Evolutionary conservation across 2,888 invertebrate species (phyloP).

Genomic region (Mechanitis messenoides): DNA sequence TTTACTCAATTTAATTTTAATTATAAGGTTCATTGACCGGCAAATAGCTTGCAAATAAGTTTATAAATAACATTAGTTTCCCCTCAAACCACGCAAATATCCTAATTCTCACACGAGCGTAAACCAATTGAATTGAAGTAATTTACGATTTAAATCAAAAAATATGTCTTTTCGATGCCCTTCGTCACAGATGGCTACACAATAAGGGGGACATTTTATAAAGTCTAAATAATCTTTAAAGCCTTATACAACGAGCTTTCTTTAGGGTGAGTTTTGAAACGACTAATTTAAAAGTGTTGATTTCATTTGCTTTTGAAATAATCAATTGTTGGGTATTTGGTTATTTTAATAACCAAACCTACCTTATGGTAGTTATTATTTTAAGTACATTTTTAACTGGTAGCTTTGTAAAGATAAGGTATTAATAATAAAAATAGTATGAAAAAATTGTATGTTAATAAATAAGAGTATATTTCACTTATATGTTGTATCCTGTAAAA

Average conservation of each 20-base stretch:
- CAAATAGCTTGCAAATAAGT: conserved; percentile 2
- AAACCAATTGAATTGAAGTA: conserved; percentile 72
- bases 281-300: conserved; percentile 3
- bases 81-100: conserved; percentile 46
- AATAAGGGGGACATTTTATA: conserved; percentile 70
- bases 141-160: conserved; percentile 76
- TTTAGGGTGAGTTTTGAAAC: conserved; percentile 1
- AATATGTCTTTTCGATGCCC: conserved; percentile 73
- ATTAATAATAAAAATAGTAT: too few species aligned
- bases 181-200: conserved; percentile 74
- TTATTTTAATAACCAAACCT: too few species aligned
- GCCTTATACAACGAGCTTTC: conserved; percentile 39
- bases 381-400: too few species aligned
- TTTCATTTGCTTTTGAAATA: conserved; percentile 5
- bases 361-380: too few species aligned
- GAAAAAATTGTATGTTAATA: too few species aligned
- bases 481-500: too few species aligned
- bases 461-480: too few species aligned
- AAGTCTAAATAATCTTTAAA: conserved; percentile 77
- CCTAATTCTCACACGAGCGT: conserved; percentile 72
- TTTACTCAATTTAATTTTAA: too few species aligned
- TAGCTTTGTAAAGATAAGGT: too few species aligned
- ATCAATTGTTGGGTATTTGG: neutral
- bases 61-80: neutral
- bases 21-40: neutral